phyloP scores from a whole-genome alignment of 2,888 invertebrate species.

The Eulithis testata region DNA sequence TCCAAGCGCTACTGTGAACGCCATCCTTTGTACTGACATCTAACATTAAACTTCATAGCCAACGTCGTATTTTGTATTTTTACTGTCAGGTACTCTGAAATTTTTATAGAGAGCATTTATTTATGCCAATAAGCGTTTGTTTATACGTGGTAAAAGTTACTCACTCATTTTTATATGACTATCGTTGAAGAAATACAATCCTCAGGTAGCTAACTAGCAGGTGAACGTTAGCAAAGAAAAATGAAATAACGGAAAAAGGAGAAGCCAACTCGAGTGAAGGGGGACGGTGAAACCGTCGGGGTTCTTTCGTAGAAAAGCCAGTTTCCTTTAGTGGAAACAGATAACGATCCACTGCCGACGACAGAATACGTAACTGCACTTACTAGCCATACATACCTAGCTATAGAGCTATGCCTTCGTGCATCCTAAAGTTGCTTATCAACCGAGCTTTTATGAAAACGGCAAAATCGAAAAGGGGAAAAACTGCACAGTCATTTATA shows the following conservation, averaged over 20 bases:
- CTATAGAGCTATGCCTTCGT: conserved; percentile 42
- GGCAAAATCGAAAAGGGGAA: conserved; percentile 62
- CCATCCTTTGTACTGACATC: conserved; percentile 73
- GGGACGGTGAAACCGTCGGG: conserved; percentile 67
- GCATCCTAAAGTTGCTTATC: conserved; percentile 68
- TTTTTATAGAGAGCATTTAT: conserved; percentile 36
- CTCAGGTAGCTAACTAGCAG: conserved; percentile 79
- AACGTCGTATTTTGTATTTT: conserved; percentile 51
- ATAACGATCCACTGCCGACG: conserved; percentile 83
- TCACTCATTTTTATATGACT: conserved; percentile 2
- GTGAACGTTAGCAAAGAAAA: conserved; percentile 81
- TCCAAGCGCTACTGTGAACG: conserved; percentile 60
- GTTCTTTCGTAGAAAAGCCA: conserved; percentile 81
- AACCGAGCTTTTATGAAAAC: conserved; percentile 66
- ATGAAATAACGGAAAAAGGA: conserved; percentile 82
- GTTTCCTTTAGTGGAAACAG: conserved; percentile 84
- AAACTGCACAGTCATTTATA: conserved; percentile 57
- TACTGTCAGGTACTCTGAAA: conserved; percentile 36
- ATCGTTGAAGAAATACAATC: conserved; percentile 62
- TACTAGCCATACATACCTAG: conserved; percentile 65
- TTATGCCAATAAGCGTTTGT: conserved; percentile 25
- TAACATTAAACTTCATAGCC: conserved; percentile 76
- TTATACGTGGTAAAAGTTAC: background rate
- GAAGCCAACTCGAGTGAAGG: conserved; percentile 66
- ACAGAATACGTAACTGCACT: conserved; percentile 82